Evolutionary conservation across 2,888 invertebrate genomes (phyloP).

Genomic region (Mantis religiosa): DNA sequence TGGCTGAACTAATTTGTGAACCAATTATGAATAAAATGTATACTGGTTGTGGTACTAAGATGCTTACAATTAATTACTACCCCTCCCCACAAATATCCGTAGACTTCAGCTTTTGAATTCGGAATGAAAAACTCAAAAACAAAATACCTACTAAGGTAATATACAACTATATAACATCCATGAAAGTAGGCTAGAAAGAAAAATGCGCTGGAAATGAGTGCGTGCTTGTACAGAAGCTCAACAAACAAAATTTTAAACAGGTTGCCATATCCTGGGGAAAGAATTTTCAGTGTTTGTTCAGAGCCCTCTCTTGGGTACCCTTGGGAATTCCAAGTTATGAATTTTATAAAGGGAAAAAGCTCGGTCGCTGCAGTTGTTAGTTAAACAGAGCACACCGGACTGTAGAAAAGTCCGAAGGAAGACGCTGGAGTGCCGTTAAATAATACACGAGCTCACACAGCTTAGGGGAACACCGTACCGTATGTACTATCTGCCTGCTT

Average conservation of each 20-base stretch:
- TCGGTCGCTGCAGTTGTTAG: background rate
- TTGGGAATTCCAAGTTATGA: background rate
- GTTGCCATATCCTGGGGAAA: background rate
- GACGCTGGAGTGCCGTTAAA: background rate
- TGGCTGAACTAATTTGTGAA: too few relatives aligned
- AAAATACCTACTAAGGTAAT: too few relatives aligned
- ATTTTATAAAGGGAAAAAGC: background rate
- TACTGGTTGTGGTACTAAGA: too few relatives aligned
- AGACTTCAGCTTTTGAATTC: too few relatives aligned
- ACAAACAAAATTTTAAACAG: background rate
- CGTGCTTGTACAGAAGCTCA: background rate
- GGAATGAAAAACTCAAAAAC: too few relatives aligned
- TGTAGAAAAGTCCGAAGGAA: background rate
- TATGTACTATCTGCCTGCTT: background rate
- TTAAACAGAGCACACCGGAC: background rate
- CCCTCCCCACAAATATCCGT: too few relatives aligned
- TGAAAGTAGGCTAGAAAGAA: background rate
- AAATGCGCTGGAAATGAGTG: background rate
- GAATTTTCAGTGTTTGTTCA: background rate
- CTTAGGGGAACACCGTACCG: background rate
- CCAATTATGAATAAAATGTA: too few relatives aligned
- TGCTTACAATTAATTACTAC: too few relatives aligned
- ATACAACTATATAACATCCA: too few relatives aligned
- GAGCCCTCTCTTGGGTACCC: background rate
- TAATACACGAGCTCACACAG: background rate